These are phyloP conservation scores for Hypolimnas misippus DNA, from an alignment of 2,888 invertebrate species.

Conservation along the genomic window DNA sequence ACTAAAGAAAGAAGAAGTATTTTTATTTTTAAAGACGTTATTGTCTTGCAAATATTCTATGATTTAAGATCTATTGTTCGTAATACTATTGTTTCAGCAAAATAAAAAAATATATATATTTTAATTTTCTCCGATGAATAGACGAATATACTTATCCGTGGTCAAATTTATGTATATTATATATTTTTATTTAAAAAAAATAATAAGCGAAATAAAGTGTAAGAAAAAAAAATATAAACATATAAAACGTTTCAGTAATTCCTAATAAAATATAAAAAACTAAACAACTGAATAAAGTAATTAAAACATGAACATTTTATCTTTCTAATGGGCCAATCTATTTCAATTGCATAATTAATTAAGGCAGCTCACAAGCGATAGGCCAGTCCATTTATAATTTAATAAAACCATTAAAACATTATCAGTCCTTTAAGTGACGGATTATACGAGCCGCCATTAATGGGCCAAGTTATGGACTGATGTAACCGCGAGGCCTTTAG, in stretches of 20 bases:
- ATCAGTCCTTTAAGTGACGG: constrained; percentile 30
- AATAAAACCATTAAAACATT: constrained; percentile 24
- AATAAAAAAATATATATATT: too few relatives aligned
- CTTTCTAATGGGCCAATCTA: neutral
- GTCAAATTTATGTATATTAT: too few relatives aligned
- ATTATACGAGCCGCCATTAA: constrained; percentile 20
- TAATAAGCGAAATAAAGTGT: too few relatives aligned
- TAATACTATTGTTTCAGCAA: too few relatives aligned
- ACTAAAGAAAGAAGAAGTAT: neutral
- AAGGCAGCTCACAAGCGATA: neutral
- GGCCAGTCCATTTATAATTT: constrained; percentile 2
- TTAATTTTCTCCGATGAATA: too few relatives aligned
- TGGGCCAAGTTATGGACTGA: constrained; percentile 28
- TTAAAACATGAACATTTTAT: neutral
- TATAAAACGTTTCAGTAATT: too few relatives aligned
- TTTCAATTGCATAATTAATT: constrained; percentile 9
- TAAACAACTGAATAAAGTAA: neutral
- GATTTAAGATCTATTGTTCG: too few relatives aligned
- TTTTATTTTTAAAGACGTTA: neutral
- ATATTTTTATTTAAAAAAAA: too few relatives aligned
- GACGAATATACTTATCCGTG: too few relatives aligned
- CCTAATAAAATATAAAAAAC: too few relatives aligned
- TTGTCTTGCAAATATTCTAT: neutral
- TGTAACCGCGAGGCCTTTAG: constrained; percentile 16
- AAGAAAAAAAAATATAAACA: too few relatives aligned